phyloP scores from a whole-genome alignment of 1,140 invertebrate species.

The silkworm (Bombyx mori) region ASM3026992v2 NC_085114.1:7627501-7628000 shows the following conservation, averaged over 20 bases:
- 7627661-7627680: conserved; percentile 70
- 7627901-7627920: conserved; percentile 57
- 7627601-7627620: conserved; percentile 85
- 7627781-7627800: conserved; percentile 83
- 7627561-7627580: conserved; percentile 83
- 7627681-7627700: conserved; percentile 66
- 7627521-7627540: conserved; percentile 84
- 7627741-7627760: conserved; percentile 77
- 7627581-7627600: conserved; percentile 86
- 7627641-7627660: conserved; percentile 65
- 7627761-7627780: conserved; percentile 79
- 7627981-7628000: conserved; percentile 64
- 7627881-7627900: conserved; percentile 48
- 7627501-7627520: conserved; percentile 63
- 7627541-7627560: conserved; percentile 78
- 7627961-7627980: conserved; percentile 59
- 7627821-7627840: conserved; percentile 59
- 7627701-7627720: conserved; percentile 62
- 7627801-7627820: conserved; percentile 77
- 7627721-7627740: conserved; percentile 61
- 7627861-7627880: conserved; percentile 57
- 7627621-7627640: conserved; percentile 64
- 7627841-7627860: conserved; percentile 57
- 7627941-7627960: conserved; percentile 62
- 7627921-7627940: conserved; percentile 63